Conservation (phyloP, 2,888 invertebrate species). For the Cataglyphis cursor region DNA sequence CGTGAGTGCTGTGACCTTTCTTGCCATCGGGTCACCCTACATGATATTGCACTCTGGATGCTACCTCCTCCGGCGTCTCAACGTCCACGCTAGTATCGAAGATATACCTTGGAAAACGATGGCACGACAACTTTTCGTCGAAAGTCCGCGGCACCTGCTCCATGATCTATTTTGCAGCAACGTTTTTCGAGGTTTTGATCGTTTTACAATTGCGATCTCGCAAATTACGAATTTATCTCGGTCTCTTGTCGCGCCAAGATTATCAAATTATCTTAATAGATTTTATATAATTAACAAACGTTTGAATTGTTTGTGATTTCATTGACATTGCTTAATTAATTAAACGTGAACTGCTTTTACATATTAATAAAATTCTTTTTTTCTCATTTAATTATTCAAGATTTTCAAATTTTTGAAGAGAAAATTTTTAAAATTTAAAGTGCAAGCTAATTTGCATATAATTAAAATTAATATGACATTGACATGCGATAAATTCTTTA, state of each 20-base stretch:
- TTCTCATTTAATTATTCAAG: not conserved
- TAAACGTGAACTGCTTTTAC: not conserved
- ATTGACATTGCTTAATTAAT: not conserved
- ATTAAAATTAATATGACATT: slow-evolving; percentile 5
- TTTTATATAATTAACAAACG: slow-evolving; percentile 3
- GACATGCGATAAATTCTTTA: not conserved
- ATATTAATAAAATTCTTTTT: not conserved
- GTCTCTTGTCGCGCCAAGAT: not conserved
- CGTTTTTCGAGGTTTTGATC: not conserved
- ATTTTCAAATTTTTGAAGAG: not conserved
- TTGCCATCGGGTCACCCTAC: slow-evolving; percentile 49
- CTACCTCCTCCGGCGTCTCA: slow-evolving; percentile 29
- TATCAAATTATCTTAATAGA: not conserved
- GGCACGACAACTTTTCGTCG: not conserved
- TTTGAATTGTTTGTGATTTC: not conserved
- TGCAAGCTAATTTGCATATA: not conserved
- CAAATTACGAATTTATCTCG: not conserved
- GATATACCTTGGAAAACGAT: slow-evolving; percentile 43
- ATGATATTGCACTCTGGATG: slow-evolving; percentile 54
- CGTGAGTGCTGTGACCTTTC: slow-evolving; percentile 51
- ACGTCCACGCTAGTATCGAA: slow-evolving; percentile 17
- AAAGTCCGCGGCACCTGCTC: slow-evolving; percentile 16
- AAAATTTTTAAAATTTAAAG: slow-evolving; percentile 7
- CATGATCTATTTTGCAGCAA: slow-evolving; percentile 14
- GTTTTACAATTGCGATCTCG: slow-evolving; percentile 6